Evolutionary conservation across 1,140 invertebrate species (phyloP).

Genomic region (Drosophila truncata): DNA sequence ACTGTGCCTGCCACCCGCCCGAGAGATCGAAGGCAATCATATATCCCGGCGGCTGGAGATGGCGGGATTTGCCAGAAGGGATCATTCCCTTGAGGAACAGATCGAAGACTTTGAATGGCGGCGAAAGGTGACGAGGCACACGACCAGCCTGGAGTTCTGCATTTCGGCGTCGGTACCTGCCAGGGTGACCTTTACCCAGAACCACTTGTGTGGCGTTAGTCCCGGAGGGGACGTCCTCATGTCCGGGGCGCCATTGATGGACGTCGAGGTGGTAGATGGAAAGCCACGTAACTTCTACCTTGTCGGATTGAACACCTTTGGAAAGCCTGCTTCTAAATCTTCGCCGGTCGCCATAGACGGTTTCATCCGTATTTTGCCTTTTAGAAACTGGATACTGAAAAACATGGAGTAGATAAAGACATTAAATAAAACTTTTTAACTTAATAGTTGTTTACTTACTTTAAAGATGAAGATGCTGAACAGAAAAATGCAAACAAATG

Average conservation of each 20-base stretch:
- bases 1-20: slow-evolving; percentile 23
- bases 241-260: slow-evolving; percentile 32
- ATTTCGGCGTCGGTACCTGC: not conserved
- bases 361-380: slow-evolving; percentile 22
- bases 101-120: slow-evolving; percentile 6
- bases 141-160: slow-evolving; percentile 19
- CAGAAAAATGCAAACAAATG: not conserved
- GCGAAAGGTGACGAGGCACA: slow-evolving; percentile 7
- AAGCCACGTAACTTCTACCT: slow-evolving; percentile 21
- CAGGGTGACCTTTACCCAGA: not conserved
- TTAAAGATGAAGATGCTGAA: not conserved
- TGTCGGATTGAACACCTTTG: slow-evolving; percentile 4
- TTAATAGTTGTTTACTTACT: not conserved
- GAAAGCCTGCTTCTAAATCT: fast-evolving
- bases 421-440: not conserved
- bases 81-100: not conserved
- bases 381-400: slow-evolving; percentile 28
- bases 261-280: slow-evolving; percentile 7
- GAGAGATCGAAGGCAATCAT: slow-evolving; percentile 3
- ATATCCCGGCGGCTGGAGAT: slow-evolving; percentile 20
- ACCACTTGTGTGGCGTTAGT: slow-evolving; percentile 24
- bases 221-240: not conserved
- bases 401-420: slow-evolving; percentile 3
- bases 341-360: not conserved
- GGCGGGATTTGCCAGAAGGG: not conserved